A percentile compares a stretch with the other conserved stretches of the same genome.
phyloP scores from a whole-genome alignment of 2,888 invertebrate genomes.

The Malacosoma neustria region DNA sequence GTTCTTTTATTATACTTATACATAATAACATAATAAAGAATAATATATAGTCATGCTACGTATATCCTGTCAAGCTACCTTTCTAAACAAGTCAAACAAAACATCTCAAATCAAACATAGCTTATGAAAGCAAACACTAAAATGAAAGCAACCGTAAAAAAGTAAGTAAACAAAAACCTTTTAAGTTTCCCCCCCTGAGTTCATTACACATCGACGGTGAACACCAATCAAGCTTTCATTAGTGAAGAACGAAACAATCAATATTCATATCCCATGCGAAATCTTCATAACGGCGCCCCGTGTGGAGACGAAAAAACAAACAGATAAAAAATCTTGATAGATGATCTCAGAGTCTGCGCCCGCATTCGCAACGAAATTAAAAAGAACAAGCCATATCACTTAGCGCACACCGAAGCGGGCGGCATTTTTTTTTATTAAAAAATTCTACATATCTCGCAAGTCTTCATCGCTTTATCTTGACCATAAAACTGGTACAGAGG shows the following conservation, averaged over 20 bases:
- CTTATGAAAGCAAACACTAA: background rate
- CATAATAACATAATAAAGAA: no score
- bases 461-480: constrained; percentile 57
- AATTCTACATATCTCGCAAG: constrained; percentile 72
- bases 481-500: background rate
- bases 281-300: constrained; percentile 48
- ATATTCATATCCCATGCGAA: constrained; percentile 74
- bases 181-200: constrained; percentile 34
- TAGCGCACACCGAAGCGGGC: constrained; percentile 70
- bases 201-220: constrained; percentile 59
- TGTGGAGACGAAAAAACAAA: constrained; percentile 19
- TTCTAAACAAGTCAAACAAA: constrained; percentile 3
- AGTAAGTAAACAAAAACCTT: constrained; percentile 26
- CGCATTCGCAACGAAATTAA: constrained; percentile 69
- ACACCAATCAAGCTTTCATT: constrained; percentile 70
- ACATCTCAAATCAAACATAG: background rate
- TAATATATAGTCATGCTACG: no score
- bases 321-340: constrained; percentile 49
- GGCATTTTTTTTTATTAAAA: constrained; percentile 55
- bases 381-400: constrained; percentile 75
- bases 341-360: constrained; percentile 51
- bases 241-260: constrained; percentile 59
- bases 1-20: no score
- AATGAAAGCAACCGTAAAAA: constrained; percentile 2
- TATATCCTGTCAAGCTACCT: constrained; percentile 10